Evolutionary conservation across 2,797 vertebrate species (phyloP).

Genomic region (Cyprinella venusta): DNA sequence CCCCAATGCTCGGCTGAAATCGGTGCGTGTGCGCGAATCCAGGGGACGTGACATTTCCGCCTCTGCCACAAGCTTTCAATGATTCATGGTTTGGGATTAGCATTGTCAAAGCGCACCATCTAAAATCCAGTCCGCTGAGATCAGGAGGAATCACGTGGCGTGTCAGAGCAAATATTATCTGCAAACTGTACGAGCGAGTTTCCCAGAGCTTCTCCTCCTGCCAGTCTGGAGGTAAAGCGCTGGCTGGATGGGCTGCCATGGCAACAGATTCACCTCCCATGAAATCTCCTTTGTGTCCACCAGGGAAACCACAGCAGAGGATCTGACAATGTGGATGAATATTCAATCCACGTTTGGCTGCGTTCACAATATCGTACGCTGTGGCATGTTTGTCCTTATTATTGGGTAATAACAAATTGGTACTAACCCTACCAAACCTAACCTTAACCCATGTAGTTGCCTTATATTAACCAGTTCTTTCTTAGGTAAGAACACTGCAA

Average conservation of each 20-base stretch:
- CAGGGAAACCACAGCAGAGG: constrained; percentile 44
- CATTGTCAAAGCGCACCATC: constrained; percentile 70
- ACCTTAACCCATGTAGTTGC: background rate
- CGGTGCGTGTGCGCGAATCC: constrained; percentile 68
- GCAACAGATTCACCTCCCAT: constrained; percentile 77
- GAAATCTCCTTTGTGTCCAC: constrained; percentile 42
- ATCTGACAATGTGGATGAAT: constrained; percentile 12
- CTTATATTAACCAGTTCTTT: background rate
- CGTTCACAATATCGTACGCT: background rate
- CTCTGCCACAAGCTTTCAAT: constrained; percentile 78
- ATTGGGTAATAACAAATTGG: too few species aligned
- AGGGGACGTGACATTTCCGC: constrained; percentile 80
- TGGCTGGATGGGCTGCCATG: constrained; percentile 80
- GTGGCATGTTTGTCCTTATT: background rate
- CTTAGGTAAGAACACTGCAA: background rate
- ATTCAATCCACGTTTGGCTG: too few species aligned
- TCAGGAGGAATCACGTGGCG: constrained; percentile 51
- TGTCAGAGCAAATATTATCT: constrained; percentile 48
- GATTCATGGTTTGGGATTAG: constrained; percentile 80
- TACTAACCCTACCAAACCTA: too few species aligned
- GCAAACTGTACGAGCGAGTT: constrained; percentile 55
- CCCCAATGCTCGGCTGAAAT: constrained; percentile 63
- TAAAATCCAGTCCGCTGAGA: constrained; percentile 57
- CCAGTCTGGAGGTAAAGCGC: constrained; percentile 72
- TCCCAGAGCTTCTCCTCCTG: constrained; percentile 52